Evolutionary conservation across 1,140 invertebrate genomes (phyloP).

Genomic region (Aphidius gifuensis): DNA sequence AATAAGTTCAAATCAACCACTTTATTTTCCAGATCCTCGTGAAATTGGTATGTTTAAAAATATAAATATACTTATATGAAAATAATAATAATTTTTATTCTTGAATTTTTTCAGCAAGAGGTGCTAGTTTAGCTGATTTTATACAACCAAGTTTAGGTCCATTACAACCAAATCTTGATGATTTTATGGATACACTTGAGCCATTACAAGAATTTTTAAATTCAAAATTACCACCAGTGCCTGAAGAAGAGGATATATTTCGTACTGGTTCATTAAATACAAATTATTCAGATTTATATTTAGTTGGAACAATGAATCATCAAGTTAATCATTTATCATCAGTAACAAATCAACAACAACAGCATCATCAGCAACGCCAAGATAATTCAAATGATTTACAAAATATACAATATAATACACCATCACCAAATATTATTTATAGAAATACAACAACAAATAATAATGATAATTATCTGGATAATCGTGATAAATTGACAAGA

Average conservation of each 20-base stretch:
- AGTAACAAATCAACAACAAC: conserved; percentile 32
- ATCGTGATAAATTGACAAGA: conserved; percentile 38
- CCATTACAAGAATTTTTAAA: conserved; percentile 70
- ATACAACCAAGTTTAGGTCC: conserved; percentile 97
- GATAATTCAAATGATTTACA: conserved; percentile 35
- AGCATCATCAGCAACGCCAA: conserved; percentile 32
- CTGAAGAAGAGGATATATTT: conserved; percentile 60
- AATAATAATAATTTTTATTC: background rate
- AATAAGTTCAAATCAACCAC: conserved; percentile 82
- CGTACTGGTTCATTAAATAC: conserved; percentile 39
- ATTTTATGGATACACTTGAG: conserved; percentile 90
- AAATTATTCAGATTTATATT: conserved; percentile 52
- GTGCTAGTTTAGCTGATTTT: conserved; percentile 82
- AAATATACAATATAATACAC: conserved; percentile 45
- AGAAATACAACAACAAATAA: conserved; percentile 33
- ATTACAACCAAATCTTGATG: conserved; percentile 94
- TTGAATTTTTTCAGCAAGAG: conserved; percentile 55
- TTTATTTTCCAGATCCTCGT: conserved; percentile 93
- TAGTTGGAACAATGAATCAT: conserved; percentile 48
- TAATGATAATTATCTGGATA: conserved; percentile 30
- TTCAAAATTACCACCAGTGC: conserved; percentile 63
- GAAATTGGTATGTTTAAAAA: conserved; percentile 77
- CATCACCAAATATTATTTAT: conserved; percentile 25
- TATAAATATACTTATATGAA: background rate
- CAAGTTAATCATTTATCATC: conserved; percentile 21